A percentile compares a stretch with the other conserved stretches of the same genome.
Evolutionary conservation across 2,888 invertebrate species (phyloP).

Genomic region (Tigriopus californicus): DNA sequence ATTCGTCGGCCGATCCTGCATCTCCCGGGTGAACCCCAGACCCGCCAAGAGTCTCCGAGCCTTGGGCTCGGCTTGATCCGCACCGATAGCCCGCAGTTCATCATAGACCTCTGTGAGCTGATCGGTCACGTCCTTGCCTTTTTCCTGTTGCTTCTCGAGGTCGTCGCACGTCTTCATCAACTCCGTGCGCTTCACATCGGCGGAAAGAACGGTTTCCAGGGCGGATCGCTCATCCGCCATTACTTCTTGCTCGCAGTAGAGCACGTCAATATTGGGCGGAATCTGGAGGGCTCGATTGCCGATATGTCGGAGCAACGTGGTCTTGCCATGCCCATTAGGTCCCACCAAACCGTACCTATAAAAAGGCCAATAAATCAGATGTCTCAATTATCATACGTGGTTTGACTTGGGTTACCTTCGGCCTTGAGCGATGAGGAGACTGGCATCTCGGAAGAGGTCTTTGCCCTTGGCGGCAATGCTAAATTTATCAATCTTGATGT

Average conservation of each 20-base stretch:
- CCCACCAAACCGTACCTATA: constrained; percentile 85
- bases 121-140: constrained; percentile 61
- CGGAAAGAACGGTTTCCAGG: constrained; percentile 76
- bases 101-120: constrained; percentile 58
- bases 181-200: constrained; percentile 69
- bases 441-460: constrained; percentile 89
- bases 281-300: constrained; percentile 75
- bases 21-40: constrained; percentile 60
- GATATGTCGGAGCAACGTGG: constrained; percentile 81
- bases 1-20: constrained; percentile 62
- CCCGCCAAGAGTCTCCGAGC: constrained; percentile 90
- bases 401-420: no score
- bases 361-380: no score
- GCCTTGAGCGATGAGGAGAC: constrained; percentile 73
- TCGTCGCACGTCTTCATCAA: constrained; percentile 63
- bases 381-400: no score
- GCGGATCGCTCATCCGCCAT: constrained; percentile 83
- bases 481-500: constrained; percentile 88
- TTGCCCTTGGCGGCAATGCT: constrained; percentile 94
- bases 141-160: constrained; percentile 47
- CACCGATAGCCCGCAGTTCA: constrained; percentile 85
- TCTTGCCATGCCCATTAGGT: constrained; percentile 97
- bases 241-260: constrained; percentile 92
- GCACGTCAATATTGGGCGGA: constrained; percentile 84
- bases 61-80: constrained; percentile 91